Evolutionary conservation across 2,888 invertebrate species (phyloP).

Genomic region (Ornithoptera priamus): DNA sequence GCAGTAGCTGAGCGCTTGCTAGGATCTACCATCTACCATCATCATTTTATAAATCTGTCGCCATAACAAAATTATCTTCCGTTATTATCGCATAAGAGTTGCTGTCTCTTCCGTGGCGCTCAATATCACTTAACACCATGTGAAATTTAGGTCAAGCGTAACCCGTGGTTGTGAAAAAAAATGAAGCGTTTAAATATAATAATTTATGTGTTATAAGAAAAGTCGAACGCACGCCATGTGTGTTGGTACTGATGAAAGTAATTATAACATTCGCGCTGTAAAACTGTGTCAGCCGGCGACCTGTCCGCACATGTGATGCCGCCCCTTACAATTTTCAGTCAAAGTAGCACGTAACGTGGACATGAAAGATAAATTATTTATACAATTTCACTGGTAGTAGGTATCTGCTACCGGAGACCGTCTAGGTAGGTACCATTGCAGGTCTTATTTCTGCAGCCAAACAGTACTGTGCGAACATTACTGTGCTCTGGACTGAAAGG

Average conservation of each 20-base stretch:
- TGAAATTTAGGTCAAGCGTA: background rate
- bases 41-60: too few relatives aligned
- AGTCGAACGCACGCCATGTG: conserved; percentile 30
- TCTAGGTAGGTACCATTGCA: too few relatives aligned
- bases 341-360: conserved; percentile 7
- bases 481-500: too few relatives aligned
- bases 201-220: conserved; percentile 27
- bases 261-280: conserved; percentile 57
- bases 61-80: too few relatives aligned
- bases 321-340: conserved; percentile 27
- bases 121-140: background rate
- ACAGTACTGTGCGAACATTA: too few relatives aligned
- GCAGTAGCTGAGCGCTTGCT: too few relatives aligned
- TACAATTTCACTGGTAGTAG: background rate
- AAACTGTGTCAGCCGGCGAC: conserved; percentile 69
- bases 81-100: too few relatives aligned
- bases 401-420: too few relatives aligned
- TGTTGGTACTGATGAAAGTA: conserved; percentile 47
- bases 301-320: conserved; percentile 44
- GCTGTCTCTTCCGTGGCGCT: too few relatives aligned
- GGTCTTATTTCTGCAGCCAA: too few relatives aligned
- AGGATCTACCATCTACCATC: too few relatives aligned
- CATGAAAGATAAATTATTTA: background rate
- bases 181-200: conserved; percentile 1
- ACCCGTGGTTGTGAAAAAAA: background rate